Base-by-base conservation (phyloP, 2,797 vertebrate genomes). In the Craterocephalus amniculus region DNA sequence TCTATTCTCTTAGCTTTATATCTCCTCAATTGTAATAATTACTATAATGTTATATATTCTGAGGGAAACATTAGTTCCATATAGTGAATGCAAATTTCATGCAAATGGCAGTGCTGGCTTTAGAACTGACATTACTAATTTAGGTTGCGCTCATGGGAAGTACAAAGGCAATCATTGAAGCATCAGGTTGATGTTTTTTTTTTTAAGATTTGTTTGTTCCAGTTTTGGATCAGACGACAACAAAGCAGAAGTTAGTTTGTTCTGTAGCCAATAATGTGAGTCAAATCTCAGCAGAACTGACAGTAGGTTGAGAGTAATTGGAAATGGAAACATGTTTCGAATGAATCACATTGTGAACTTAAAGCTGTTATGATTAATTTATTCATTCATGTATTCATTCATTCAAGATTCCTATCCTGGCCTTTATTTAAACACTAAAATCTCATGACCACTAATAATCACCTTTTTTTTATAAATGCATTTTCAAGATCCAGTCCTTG, bases 121-220 rank as follows among this genome's bases (percentile, higher is more conserved):
- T 89, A 76, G 88, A 86, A 74, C 56, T 61, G 48, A 69, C 72
- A 81, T 85, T 72, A 85, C 60, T 87, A 81, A 83, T 89, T 85
- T 78, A 85, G 59, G 51, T 67, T 49, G 61, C 62, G 56, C 81
- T 85, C 70, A 80, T 83, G 72, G 65, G 48, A 45, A 63, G 61
- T 73, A 84, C 80, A 85, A 81, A 87, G 78, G 67, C 60, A 72
- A 36, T 60, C 67, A 34, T 57, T 24, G 66, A 74, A 78, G 76
- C 79, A 83, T 67, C 78, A 76, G 80, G 77, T 78, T 79, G 74
- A 79, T 81, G 10, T 16, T 18, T 18, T 43, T 18, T 18, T 67
- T 82, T 82, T 85, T 57, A 20, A 55, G 49, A 54, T 73, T 77
- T 67, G 36, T 83, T 76, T 83, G 69, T 75, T 78, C 57, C 60